Evolutionary conservation across 2,888 invertebrate species (phyloP), one percentile per base, ranked within the genome.

Genomic region (Pecten maximus): DNA sequence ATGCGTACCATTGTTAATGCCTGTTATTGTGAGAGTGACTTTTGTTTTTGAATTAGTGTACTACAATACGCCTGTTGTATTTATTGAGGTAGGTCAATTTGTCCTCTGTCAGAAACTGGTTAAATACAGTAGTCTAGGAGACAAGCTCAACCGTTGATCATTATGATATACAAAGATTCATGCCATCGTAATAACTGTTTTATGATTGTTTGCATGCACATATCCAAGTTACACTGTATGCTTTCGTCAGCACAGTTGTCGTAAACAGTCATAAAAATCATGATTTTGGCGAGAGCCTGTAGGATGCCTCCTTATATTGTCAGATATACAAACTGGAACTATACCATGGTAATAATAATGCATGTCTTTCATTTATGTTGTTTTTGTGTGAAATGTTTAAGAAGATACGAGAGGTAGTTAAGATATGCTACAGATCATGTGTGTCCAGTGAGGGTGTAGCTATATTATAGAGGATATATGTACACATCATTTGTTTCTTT

Each of bases 301-400:
- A 6, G 74, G 74, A 74, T 28, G 28, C 28, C 35, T 2, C 19
- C 1, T n/a, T 16, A 60, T 23, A 2, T 60, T 60, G 8, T n/a
- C 74, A 35, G 74, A 6, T 35, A 10, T 12, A 35, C 35, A 74
- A 28, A 4, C 74, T 74, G 74, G 28, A 28, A 60, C n/a, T 60
- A 60, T 60, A 35, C 35, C 15, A 35, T 74, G 35, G n/a, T n/a
- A n/a, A 74, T 28, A 74, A 35, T 74, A 74, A 74, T 74, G 74
- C 74, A 74, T 74, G 74, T 74, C 74, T 74, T 74, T 74, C 74
- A 74, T 74, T 74, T 28, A 6, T 74, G 74, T 19, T 54, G n/a
- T 28, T 74, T 74, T 74, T 28, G 28, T 28, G 60, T 74, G 60
- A 54, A 23, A 12, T 54, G 50, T 74, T 74, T 28, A 35, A 35